A percentile compares a stretch with the other conserved stretches of the same genome.
Evolutionary conservation across 2,888 invertebrate species (phyloP).

Genomic region (Tetragonula carbonaria): DNA sequence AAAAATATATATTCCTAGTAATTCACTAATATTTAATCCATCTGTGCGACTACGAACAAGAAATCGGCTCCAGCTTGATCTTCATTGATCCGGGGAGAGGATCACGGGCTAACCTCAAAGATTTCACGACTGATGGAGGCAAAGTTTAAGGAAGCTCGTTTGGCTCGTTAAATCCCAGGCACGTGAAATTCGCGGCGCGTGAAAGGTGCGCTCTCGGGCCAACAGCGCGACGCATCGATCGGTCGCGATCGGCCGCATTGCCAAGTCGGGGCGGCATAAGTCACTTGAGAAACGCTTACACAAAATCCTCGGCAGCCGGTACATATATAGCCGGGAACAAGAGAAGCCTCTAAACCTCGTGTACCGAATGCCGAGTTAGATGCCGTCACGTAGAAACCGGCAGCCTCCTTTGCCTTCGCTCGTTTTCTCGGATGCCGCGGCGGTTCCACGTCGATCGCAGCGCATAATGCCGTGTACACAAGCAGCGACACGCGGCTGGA

Average conservation of each 20-base stretch:
- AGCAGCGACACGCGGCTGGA: conserved; percentile 13
- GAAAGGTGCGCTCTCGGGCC: conserved; percentile 28
- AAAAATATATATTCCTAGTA: neutral
- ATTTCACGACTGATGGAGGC: neutral
- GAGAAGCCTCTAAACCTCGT: conserved; percentile 58
- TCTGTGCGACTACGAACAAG: neutral
- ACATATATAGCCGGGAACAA: conserved; percentile 64
- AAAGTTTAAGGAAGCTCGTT: neutral
- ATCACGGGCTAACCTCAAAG: neutral
- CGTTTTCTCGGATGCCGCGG: conserved; percentile 61
- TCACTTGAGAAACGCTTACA: conserved; percentile 70
- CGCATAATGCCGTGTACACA: conserved; percentile 34
- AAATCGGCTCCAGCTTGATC: neutral
- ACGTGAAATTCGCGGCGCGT: conserved; percentile 14
- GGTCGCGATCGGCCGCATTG: conserved; percentile 44
- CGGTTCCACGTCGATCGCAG: conserved; percentile 46
- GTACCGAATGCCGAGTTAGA: conserved; percentile 74
- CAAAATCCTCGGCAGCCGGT: conserved; percentile 67
- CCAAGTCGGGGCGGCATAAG: conserved; percentile 62
- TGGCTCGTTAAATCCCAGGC: conserved; percentile 30
- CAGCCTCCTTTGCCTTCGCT: conserved; percentile 71
- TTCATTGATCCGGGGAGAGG: no score
- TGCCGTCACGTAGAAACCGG: conserved; percentile 77
- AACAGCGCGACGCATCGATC: conserved; percentile 54
- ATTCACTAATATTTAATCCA: neutral